Percentiles rank a stretch among this genome's conserved stretches.
phyloP scores from a whole-genome alignment of 2,888 invertebrate species.

The Orthosia cruda region DNA sequence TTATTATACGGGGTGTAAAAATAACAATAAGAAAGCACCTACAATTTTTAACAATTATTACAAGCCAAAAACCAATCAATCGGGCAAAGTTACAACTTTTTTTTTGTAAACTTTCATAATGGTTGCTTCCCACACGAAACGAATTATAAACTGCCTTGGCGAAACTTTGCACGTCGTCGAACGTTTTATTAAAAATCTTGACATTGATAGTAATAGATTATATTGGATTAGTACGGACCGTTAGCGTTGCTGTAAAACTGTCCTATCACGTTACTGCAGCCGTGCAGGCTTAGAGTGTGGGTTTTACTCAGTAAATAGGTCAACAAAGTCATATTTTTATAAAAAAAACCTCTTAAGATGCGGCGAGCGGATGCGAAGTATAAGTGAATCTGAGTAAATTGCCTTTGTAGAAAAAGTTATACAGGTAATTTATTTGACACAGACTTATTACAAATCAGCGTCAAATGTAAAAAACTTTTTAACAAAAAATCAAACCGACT shows the following conservation, averaged over 20 bases:
- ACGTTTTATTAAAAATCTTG: slow-evolving; percentile 42
- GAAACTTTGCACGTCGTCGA: slow-evolving; percentile 1
- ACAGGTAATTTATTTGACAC: neutral
- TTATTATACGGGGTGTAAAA: neutral
- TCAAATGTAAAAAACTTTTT: neutral
- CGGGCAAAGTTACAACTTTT: slow-evolving; percentile 1
- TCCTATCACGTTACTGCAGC: slow-evolving; percentile 10
- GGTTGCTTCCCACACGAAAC: neutral
- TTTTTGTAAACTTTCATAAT: slow-evolving; percentile 8
- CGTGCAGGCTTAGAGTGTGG: slow-evolving; percentile 1
- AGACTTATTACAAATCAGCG: neutral
- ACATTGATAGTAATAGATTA: slow-evolving; percentile 27
- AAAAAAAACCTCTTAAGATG: neutral
- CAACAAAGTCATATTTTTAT: slow-evolving; percentile 11
- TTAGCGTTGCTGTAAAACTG: neutral
- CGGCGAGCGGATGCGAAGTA: neutral
- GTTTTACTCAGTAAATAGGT: slow-evolving; percentile 24
- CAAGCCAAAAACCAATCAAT: neutral
- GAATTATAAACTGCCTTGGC: slow-evolving; percentile 23
- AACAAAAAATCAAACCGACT: no score
- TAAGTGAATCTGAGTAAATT: neutral
- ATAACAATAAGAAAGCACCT: neutral
- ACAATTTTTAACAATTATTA: no score
- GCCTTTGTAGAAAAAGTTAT: neutral
- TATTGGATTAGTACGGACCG: neutral